Conservation (phyloP, 2,113 vertebrate species). For the Gnathonemus longibarbis region DNA sequence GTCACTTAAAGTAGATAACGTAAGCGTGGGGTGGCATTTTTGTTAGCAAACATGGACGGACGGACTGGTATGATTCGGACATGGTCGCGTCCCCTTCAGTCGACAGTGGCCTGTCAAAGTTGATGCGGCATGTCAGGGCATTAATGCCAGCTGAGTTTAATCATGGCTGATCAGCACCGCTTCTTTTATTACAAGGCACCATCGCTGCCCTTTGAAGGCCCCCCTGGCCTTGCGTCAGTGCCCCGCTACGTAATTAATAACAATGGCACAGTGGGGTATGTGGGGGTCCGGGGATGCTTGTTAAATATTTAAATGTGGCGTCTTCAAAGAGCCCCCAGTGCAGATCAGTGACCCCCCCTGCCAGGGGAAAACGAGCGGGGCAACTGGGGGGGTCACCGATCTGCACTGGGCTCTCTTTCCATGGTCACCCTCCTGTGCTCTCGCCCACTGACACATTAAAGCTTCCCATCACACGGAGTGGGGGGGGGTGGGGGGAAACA, state of each 20-base stretch:
- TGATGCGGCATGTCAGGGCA: conserved; percentile 58
- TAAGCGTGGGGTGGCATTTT: background rate
- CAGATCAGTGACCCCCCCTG: too few species aligned
- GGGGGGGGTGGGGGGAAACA: conserved; percentile 50
- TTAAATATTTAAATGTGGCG: conserved; percentile 65
- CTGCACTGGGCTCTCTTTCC: conserved; percentile 30
- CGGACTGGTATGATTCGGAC: background rate
- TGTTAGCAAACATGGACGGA: background rate
- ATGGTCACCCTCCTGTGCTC: conserved; percentile 37
- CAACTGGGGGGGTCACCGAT: conserved; percentile 16
- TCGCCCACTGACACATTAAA: conserved; percentile 47
- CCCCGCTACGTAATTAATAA: conserved; percentile 45
- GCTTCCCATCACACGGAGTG: conserved; percentile 38
- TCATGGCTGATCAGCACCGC: conserved; percentile 45
- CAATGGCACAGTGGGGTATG: conserved; percentile 47
- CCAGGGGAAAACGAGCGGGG: too few species aligned
- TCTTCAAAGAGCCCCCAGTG: conserved; percentile 54
- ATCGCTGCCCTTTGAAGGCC: conserved; percentile 44
- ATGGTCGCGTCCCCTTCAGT: conserved; percentile 48
- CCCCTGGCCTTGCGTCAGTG: conserved; percentile 36
- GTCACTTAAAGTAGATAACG: background rate
- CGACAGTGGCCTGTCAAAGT: conserved; percentile 48
- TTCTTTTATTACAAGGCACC: conserved; percentile 17
- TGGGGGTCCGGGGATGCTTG: conserved; percentile 49
- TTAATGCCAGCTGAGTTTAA: conserved; percentile 60